Percentiles rank a stretch among this genome's conserved stretches.
phyloP scores from a whole-genome alignment of 2,888 invertebrate genomes.

The Sturmia bella region DNA sequence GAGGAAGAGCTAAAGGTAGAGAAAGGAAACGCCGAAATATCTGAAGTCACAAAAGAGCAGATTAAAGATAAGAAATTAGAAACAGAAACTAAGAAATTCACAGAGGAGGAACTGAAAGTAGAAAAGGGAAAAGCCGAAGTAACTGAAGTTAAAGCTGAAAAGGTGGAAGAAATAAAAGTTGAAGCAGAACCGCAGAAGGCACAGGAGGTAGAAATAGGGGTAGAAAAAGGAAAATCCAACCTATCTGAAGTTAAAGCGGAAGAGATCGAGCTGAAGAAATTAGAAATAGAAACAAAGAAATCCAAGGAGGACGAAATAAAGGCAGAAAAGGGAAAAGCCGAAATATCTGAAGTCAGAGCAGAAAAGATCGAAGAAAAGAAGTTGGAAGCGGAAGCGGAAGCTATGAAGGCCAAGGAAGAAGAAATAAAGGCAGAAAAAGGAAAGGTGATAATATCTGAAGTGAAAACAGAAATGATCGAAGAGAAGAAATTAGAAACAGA shows the following conservation, averaged over 20 bases:
- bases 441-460: slow-evolving; percentile 31
- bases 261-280: slow-evolving; percentile 31
- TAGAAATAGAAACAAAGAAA: slow-evolving; percentile 61
- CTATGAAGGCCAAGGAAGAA: slow-evolving; percentile 28
- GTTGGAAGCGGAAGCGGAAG: background rate
- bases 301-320: slow-evolving; percentile 67
- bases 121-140: slow-evolving; percentile 25
- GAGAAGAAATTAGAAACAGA: slow-evolving; percentile 20
- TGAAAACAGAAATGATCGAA: background rate
- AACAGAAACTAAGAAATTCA: background rate
- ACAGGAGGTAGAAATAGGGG: slow-evolving; percentile 6
- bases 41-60: slow-evolving; percentile 40
- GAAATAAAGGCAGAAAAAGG: slow-evolving; percentile 6
- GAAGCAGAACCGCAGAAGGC: slow-evolving; percentile 4
- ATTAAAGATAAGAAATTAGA: slow-evolving; percentile 30
- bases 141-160: slow-evolving; percentile 11
- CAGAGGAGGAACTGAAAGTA: slow-evolving; percentile 24
- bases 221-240: slow-evolving; percentile 12
- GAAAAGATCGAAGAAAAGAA: background rate
- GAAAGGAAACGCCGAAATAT: slow-evolving; percentile 35
- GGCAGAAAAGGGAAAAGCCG: background rate
- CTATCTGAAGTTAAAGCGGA: slow-evolving; percentile 20
- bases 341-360: background rate
- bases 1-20: slow-evolving; percentile 22
- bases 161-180: slow-evolving; percentile 12